phyloP scores from a whole-genome alignment of 2,888 invertebrate species.

The Scaptomyza parva region DNA sequence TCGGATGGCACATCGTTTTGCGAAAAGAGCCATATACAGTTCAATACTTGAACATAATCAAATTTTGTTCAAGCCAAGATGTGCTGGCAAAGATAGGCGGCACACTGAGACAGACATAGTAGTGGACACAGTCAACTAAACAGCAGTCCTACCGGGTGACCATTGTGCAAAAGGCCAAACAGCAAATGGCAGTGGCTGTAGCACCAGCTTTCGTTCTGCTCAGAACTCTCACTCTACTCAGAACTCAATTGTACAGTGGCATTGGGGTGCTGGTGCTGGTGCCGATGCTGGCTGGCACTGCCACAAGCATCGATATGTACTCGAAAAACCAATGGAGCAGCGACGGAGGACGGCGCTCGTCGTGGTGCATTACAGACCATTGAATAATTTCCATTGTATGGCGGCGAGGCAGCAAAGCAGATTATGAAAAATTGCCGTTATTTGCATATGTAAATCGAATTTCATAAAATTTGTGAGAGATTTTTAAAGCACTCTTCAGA shows the following conservation, averaged over 20 bases:
- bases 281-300: not conserved
- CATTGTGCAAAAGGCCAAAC: conserved; percentile 61
- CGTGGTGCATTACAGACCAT: conserved; percentile 79
- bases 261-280: not conserved
- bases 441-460: conserved; percentile 85
- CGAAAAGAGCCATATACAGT: conserved; percentile 66
- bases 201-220: conserved; percentile 11
- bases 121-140: conserved; percentile 68
- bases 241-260: not conserved
- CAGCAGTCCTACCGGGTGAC: conserved; percentile 69
- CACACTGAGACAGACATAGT: conserved; percentile 20
- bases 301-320: conserved; percentile 52
- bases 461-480: conserved; percentile 82
- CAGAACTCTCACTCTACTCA: conserved; percentile 5
- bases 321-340: conserved; percentile 72
- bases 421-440: conserved; percentile 84
- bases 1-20: conserved; percentile 29
- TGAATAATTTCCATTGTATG: conserved; percentile 83
- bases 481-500: conserved; percentile 63
- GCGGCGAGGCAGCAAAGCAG: conserved; percentile 69
- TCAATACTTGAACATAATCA: conserved; percentile 78
- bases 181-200: conserved; percentile 41
- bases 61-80: conserved; percentile 60
- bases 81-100: conserved; percentile 25
- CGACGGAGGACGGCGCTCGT: conserved; percentile 41